These are phyloP conservation scores for Phenganax subtilis DNA, from an alignment of 92 coral and sea anemone genomes.

Conservation along the genomic window DNA sequence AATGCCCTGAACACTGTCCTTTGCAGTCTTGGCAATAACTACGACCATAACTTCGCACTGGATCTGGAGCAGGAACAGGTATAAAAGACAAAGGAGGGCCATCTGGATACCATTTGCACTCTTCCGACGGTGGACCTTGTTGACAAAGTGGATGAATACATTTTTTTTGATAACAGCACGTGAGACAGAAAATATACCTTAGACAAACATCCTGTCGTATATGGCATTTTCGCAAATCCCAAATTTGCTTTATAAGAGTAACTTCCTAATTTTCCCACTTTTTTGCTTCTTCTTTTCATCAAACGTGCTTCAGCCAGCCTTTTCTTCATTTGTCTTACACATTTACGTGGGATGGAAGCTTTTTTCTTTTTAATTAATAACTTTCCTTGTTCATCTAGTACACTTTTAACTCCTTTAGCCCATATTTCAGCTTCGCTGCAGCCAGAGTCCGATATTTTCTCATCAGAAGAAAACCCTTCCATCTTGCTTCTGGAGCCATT, in stretches of 20 bases:
- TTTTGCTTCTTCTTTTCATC: no score
- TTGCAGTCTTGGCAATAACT: constrained; percentile 39
- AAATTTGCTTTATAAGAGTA: constrained; percentile 37
- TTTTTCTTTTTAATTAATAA: constrained; percentile 18
- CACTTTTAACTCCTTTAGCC: no score
- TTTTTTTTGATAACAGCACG: constrained; percentile 51
- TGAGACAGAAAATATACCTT: constrained; percentile 47
- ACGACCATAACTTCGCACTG: constrained; percentile 41
- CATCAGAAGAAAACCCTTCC: no score
- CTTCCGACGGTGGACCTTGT: background rate
- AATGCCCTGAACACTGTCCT: constrained; percentile 45
- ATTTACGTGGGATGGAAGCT: constrained; percentile 22
- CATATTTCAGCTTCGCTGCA: no score
- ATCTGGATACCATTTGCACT: constrained; percentile 30
- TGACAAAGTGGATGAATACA: constrained; percentile 51
- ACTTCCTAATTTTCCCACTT: constrained; percentile 14
- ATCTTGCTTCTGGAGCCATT: no score
- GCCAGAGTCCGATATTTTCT: no score
- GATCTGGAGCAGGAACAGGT: constrained; percentile 44
- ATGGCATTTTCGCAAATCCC: constrained; percentile 42
- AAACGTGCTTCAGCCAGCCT: constrained; percentile 7
- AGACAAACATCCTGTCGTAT: constrained; percentile 45
- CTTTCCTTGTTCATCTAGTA: background rate
- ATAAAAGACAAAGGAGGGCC: constrained; percentile 33
- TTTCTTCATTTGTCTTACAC: background rate